Percentiles rank a stretch among this genome's conserved stretches.
Evolutionary conservation across 1,140 invertebrate species (phyloP).

Genomic region (Drosophila subobscura): DNA sequence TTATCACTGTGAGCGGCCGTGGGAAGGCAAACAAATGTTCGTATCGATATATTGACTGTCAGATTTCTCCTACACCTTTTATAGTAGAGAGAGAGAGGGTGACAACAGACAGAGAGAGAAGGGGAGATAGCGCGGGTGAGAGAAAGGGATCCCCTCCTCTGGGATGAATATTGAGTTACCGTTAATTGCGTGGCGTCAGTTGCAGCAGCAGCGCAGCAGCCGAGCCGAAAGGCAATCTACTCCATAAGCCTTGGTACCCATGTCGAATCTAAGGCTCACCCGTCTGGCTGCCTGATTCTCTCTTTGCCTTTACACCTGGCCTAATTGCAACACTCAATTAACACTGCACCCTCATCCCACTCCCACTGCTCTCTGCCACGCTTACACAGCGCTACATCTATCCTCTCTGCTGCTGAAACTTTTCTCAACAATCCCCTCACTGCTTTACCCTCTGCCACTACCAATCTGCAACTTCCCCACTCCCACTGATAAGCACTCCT

Average conservation of each 20-base stretch:
- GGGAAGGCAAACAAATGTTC: constrained; percentile 62
- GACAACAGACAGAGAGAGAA: constrained; percentile 3
- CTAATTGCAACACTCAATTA: constrained; percentile 77
- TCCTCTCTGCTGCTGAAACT: too few relatives aligned
- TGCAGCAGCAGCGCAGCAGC: too few relatives aligned
- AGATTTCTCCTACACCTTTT: constrained; percentile 42
- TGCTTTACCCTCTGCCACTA: too few relatives aligned
- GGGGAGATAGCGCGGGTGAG: background rate
- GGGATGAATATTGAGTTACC: constrained; percentile 72
- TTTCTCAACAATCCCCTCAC: too few relatives aligned
- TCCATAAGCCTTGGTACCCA: background rate
- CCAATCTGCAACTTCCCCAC: too few relatives aligned
- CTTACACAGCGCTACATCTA: too few relatives aligned
- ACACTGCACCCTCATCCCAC: constrained; percentile 24
- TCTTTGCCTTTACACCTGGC: constrained; percentile 27
- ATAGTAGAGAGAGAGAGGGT: constrained; percentile 19
- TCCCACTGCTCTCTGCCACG: too few relatives aligned
- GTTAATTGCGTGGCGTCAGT: constrained; percentile 60
- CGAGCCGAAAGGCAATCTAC: constrained; percentile 11
- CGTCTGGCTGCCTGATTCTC: constrained; percentile 2
- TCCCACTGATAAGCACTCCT: too few relatives aligned
- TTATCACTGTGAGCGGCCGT: constrained; percentile 48
- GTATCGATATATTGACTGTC: constrained; percentile 41
- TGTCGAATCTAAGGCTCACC: background rate
- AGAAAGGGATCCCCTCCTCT: constrained; percentile 43